Conservation (phyloP, 2,797 vertebrate species). For the Crax fasciolata region DNA sequence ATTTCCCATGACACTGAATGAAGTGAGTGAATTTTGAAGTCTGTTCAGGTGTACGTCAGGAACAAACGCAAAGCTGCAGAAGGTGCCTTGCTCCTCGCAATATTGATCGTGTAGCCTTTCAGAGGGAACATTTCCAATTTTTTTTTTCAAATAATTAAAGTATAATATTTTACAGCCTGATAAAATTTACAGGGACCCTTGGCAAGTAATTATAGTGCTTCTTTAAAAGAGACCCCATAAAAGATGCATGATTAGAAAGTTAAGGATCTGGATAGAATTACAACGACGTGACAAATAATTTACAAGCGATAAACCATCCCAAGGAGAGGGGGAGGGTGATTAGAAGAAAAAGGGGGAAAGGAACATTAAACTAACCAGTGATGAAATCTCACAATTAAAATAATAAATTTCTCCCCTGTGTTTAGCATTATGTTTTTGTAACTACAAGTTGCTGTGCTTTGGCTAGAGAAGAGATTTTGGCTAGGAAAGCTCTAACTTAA, state of each 20-base stretch:
- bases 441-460: conserved; percentile 14
- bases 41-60: background rate
- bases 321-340: conserved; percentile 58
- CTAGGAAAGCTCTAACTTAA: conserved; percentile 3
- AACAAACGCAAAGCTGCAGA: background rate
- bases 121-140: conserved; percentile 72
- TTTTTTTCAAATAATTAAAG: conserved; percentile 84
- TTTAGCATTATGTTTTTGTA: conserved; percentile 71
- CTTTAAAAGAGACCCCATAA: conserved; percentile 86
- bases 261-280: conserved; percentile 85
- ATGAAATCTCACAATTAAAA: conserved; percentile 81
- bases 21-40: background rate
- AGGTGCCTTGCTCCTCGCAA: background rate
- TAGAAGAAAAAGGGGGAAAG: conserved; percentile 37
- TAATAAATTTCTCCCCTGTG: conserved; percentile 73
- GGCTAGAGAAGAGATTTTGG: background rate
- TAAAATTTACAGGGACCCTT: conserved; percentile 86
- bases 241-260: conserved; percentile 87
- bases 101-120: conserved; percentile 73
- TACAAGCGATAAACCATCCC: conserved; percentile 83
- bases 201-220: conserved; percentile 86
- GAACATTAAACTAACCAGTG: conserved; percentile 77
- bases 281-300: conserved; percentile 85
- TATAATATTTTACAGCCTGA: conserved; percentile 86
- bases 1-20: background rate